These are phyloP conservation scores for Elachura formosa DNA, from an alignment of 2,113 vertebrate species.

Conservation along the genomic window DNA sequence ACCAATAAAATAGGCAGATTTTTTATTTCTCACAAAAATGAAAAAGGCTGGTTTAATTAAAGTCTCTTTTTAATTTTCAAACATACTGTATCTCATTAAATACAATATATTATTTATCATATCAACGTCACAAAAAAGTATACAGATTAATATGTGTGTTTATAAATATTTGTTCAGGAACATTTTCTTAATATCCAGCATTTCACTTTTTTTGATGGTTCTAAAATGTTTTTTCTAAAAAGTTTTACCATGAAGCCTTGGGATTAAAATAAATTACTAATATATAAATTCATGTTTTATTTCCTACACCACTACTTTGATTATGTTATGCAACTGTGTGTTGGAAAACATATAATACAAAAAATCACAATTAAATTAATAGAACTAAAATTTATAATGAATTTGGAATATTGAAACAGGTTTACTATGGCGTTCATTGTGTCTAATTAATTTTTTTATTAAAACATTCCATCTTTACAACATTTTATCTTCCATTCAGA, in stretches of 20 bases:
- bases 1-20: background rate
- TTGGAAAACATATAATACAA: background rate
- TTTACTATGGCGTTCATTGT: background rate
- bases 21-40: background rate
- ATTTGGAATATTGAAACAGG: background rate
- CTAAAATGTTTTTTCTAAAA: background rate
- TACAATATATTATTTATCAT: background rate
- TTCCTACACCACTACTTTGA: background rate
- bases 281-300: background rate
- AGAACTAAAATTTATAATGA: background rate
- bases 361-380: background rate
- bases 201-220: background rate
- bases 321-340: background rate
- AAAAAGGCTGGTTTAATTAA: background rate
- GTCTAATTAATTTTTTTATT: background rate
- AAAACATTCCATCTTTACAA: background rate
- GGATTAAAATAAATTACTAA: rapidly evolving
- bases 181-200: background rate
- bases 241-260: background rate
- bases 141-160: background rate
- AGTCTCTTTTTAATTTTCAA: background rate
- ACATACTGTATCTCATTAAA: rapidly evolving
- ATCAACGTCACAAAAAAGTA: background rate
- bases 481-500: background rate
- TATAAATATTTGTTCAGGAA: background rate